A percentile compares a stretch with the other conserved stretches of the same genome.
These are phyloP conservation scores for Speoplatyrhinus poulsoni DNA, from an alignment of 2,113 vertebrate species.

Conservation along the genomic window DNA sequence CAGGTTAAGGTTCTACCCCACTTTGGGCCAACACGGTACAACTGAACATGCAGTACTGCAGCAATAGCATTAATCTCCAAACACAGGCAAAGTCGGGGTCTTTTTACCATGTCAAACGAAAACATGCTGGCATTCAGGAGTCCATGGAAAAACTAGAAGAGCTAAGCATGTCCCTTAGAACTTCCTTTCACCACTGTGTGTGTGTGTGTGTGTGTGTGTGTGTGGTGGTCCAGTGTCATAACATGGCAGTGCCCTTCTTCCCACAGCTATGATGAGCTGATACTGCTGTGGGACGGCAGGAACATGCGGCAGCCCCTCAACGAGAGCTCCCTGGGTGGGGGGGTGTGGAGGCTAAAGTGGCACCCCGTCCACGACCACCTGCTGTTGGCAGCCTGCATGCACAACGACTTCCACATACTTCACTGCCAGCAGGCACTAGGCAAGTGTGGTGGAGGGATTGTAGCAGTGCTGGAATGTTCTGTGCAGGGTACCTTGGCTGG, in stretches of 20 bases:
- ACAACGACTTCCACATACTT: slow-evolving; percentile 87
- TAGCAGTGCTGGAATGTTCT: too few species aligned
- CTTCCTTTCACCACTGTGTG: not conserved
- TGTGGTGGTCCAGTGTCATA: not conserved
- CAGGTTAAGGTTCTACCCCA: too few species aligned
- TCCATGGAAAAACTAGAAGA: too few species aligned
- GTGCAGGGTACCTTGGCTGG: too few species aligned
- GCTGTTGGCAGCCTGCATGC: slow-evolving; percentile 93
- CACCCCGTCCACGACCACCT: slow-evolving; percentile 81
- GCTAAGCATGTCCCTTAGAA: too few species aligned
- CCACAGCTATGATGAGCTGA: slow-evolving; percentile 88
- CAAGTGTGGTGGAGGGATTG: slow-evolving; percentile 35
- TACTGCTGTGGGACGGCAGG: slow-evolving; percentile 90
- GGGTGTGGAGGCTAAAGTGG: slow-evolving; percentile 96
- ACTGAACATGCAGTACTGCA: too few species aligned
- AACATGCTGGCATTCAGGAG: too few species aligned
- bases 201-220: not conserved
- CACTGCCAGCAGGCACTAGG: slow-evolving; percentile 81
- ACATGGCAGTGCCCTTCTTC: not conserved
- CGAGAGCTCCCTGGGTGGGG: slow-evolving; percentile 80
- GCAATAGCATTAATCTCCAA: too few species aligned
- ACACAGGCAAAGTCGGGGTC: too few species aligned
- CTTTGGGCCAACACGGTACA: too few species aligned
- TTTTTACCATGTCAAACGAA: too few species aligned
- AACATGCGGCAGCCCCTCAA: slow-evolving; percentile 83